phyloP scores from a whole-genome alignment of 2,797 vertebrate species.

The Chanos chanos region DNA sequence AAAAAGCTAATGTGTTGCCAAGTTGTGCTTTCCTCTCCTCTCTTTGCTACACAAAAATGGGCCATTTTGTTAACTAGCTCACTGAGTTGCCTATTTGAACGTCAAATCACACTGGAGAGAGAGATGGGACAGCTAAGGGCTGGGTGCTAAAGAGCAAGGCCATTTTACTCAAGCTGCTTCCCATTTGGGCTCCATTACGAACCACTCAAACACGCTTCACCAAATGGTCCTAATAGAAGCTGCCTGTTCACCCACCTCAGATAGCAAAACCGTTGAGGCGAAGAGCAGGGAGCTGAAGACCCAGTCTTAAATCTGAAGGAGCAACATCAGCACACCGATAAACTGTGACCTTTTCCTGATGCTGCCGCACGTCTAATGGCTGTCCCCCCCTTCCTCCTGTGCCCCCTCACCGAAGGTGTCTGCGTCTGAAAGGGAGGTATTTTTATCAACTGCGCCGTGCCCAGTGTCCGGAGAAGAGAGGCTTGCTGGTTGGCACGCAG shows the following conservation, averaged over 20 bases:
- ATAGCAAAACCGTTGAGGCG: constrained; percentile 43
- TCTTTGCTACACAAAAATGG: background rate
- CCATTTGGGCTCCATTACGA: constrained; percentile 57
- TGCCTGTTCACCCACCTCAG: constrained; percentile 45
- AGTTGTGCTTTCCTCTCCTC: too few relatives aligned
- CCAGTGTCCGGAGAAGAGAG: constrained; percentile 55
- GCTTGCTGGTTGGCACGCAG: constrained; percentile 68
- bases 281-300: constrained; percentile 29
- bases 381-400: constrained; percentile 58
- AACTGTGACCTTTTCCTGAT: constrained; percentile 68
- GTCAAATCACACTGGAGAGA: too few relatives aligned
- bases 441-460: constrained; percentile 60
- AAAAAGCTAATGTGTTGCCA: too few relatives aligned
- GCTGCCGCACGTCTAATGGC: constrained; percentile 64
- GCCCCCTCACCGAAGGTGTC: constrained; percentile 63
- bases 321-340: constrained; percentile 57
- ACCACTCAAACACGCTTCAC: constrained; percentile 47
- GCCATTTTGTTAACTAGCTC: too few relatives aligned
- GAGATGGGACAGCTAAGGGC: constrained; percentile 32
- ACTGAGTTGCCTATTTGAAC: too few relatives aligned
- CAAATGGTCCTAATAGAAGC: constrained; percentile 54
- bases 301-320: constrained; percentile 61
- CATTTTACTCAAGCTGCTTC: constrained; percentile 54
- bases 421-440: constrained; percentile 67
- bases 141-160: constrained; percentile 20